A percentile compares a stretch with the other conserved stretches of the same genome.
Conservation (phyloP, 1,140 invertebrate species). For the Antheraea mylitta region DNA sequence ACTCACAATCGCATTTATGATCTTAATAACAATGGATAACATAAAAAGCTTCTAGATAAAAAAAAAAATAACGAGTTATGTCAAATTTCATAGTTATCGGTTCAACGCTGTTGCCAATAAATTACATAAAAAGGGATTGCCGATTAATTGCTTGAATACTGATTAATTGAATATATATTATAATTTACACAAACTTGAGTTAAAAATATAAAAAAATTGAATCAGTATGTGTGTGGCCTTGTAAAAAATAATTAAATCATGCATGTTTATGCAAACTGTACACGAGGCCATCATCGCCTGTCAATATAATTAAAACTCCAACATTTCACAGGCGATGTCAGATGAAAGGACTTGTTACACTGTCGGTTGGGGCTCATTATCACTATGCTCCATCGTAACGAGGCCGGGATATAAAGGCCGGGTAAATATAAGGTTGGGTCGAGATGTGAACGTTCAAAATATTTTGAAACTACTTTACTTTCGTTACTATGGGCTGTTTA, state of each 20-base stretch:
- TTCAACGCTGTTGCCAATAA: no score
- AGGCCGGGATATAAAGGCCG: constrained; percentile 22
- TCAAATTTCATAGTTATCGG: no score
- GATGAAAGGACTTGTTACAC: constrained; percentile 55
- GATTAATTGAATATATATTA: not conserved
- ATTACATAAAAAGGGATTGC: no score
- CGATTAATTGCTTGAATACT: no score
- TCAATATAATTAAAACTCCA: constrained; percentile 61
- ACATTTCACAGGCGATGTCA: constrained; percentile 43
- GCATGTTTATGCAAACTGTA: not conserved
- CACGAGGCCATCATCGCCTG: constrained; percentile 41
- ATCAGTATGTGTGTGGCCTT: constrained; percentile 1
- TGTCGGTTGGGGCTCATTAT: constrained; percentile 40
- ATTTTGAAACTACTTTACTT: constrained; percentile 8
- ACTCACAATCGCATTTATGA: no score
- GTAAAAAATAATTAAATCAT: not conserved
- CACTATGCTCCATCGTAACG: constrained; percentile 50
- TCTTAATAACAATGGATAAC: no score
- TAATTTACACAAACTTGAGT: not conserved
- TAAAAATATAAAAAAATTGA: no score
- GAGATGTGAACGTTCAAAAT: constrained; percentile 6
- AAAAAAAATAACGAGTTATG: no score
- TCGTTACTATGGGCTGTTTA: constrained; percentile 4
- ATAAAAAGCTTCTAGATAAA: no score
- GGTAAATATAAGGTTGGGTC: constrained; percentile 22